Evolutionary conservation across 1,140 invertebrate genomes (phyloP), one percentile per base, ranked within the genome.

Genomic region (Drosophila sturtevanti): DNA sequence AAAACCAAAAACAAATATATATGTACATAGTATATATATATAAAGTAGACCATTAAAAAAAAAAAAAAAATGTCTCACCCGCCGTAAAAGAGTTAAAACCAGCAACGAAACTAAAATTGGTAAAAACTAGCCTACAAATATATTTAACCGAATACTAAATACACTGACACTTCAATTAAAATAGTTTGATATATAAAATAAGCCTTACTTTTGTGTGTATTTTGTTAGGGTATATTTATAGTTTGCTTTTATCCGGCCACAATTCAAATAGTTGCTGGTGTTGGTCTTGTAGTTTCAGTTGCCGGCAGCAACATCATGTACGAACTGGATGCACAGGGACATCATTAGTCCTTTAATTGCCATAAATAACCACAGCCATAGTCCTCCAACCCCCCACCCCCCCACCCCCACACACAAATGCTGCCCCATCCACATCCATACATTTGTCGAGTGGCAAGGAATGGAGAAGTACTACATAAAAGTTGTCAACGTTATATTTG

Each of bases 281-380:
- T 41, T 67, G 60, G 52, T 41, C n/a, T 11, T 62, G 60, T 59
- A 61, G 65, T 37, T 59, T 55, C 35, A 48, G 58, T 51, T 63
- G 10, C 34, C 65, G 52, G 73, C 62, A 65, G 48, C 56, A 65
- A 56, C 76, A 60, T 70, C 70, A 81, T 81, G 82, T 70, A 69
- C 62, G 38, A 65, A 67, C 66, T 77, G 81, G 79, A 68, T 68
- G 79, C 68, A 68, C 76, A 76, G 82, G 84, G 84, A 89, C 84
- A 89, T 89, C 84, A 89, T 89, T 89, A 89, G 84, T 89, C 79
- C 84, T 89, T 87, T 89, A 89, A 89, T 89, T 89, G 84, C 84
- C 84, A 89, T 89, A 89, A 89, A 89, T 89, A 89, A 89, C 84
- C 84, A 71, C 84, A 79, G 68, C 69, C 79, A 48, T 61, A 77